Evolutionary conservation across 1,140 invertebrate genomes (phyloP), one percentile per base, ranked within the genome.

Genomic region (Brachionus sp.): DNA sequence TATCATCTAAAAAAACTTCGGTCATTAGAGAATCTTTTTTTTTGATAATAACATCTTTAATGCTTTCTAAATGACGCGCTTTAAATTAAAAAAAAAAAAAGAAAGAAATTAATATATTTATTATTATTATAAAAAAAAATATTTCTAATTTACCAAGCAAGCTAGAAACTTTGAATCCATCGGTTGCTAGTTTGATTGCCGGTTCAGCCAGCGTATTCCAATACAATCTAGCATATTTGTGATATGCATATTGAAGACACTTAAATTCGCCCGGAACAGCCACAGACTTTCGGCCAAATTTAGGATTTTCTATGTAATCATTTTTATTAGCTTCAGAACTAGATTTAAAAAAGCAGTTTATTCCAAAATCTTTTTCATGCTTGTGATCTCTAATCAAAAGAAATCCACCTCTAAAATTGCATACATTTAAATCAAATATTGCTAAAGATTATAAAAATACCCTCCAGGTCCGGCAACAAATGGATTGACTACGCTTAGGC

Each of bases 1-100:
- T 39, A 1, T 57, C 64, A 33, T 84, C 77, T 13, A 84, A 42
- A 57, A 84, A 84, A 16, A 84, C 19, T 78, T 82, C 68, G 12
- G 25, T 12, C 46, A 80, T 4, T 5, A 42, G 1, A 6, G 46
- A 19, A 80, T 80, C 50, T 2, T 62, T 80, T 62, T 35, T 57
- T 37, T 46, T 2, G 1, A 37, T 6, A 7, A 50, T 80, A n/a
- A 37, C 10, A 35, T 35, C 37, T 37, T 80, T 53, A 42, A 62
- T 37, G 16, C 57, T 42, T 62, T 44, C 25, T 19, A 80, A 23
- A 44, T 80, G 77, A 42, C 39, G 50, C 12, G 77, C 77, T 80
- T 39, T 10, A 46, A 78, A 33, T 77, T 77, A 13, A 42, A 25
- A 42, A 19, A n/a, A 37, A 66, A 10, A 66, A 42, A 25, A 42